Evolutionary conservation across 2,888 invertebrate genomes (phyloP).

Genomic region (Megamerina dolium): DNA sequence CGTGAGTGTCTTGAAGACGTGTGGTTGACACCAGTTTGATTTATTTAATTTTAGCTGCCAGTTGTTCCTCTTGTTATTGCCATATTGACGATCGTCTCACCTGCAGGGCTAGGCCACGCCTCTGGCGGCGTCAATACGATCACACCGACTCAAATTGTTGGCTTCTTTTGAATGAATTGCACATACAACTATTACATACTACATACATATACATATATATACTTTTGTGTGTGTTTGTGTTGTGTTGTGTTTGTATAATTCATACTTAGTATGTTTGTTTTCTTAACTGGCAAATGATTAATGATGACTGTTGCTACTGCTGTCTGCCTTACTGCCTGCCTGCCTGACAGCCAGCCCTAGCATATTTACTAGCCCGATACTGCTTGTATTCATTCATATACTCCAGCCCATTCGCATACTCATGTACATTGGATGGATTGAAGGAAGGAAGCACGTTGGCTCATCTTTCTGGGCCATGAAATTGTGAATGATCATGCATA

Average conservation of each 20-base stretch:
- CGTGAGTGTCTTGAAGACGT: background rate
- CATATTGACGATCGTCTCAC: slow-evolving; percentile 16
- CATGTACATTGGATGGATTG: no score
- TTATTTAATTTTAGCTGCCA: background rate
- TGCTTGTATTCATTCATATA: no score
- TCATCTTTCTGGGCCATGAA: no score
- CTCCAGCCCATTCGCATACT: no score
- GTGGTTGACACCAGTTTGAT: slow-evolving; percentile 6
- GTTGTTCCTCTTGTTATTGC: no score
- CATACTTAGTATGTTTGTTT: slow-evolving; percentile 5
- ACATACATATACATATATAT: background rate
- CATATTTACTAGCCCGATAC: no score
- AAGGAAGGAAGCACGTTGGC: no score
- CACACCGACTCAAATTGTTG: background rate
- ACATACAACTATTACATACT: background rate
- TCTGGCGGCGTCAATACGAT: slow-evolving; percentile 14
- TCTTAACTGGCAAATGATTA: slow-evolving; percentile 23
- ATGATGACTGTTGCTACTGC: slow-evolving; percentile 14
- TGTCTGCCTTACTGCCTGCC: no score
- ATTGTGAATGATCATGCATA: slow-evolving; percentile 20
- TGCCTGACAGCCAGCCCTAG: no score
- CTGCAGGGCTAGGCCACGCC: slow-evolving; percentile 22
- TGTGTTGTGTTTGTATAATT: slow-evolving; percentile 3
- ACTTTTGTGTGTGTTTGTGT: background rate
- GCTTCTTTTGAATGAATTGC: slow-evolving; percentile 6